Conservation (phyloP, 2,888 invertebrate species). For the Escarpia spicata region DNA sequence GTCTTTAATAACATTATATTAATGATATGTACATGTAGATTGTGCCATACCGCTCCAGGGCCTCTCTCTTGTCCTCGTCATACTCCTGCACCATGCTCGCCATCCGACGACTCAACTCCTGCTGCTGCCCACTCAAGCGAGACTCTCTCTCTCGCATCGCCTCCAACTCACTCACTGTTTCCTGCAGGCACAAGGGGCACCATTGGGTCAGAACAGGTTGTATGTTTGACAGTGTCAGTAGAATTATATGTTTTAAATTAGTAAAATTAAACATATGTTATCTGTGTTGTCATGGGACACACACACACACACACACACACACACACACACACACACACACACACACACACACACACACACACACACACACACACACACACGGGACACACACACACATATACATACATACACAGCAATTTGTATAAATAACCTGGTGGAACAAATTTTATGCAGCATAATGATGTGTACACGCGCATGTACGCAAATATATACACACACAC, state of each 20-base stretch:
- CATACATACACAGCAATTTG: too few relatives aligned
- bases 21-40: not conserved
- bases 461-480: too few relatives aligned
- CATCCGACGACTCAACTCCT: slow-evolving; percentile 57
- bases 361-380: not conserved
- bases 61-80: slow-evolving; percentile 56
- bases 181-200: slow-evolving; percentile 25
- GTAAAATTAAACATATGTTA: too few relatives aligned
- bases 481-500: too few relatives aligned
- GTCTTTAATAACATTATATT: too few relatives aligned
- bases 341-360: too few relatives aligned
- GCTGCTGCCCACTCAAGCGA: slow-evolving; percentile 53
- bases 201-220: not conserved
- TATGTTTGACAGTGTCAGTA: not conserved
- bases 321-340: too few relatives aligned
- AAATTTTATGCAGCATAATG: too few relatives aligned
- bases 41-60: slow-evolving; percentile 51
- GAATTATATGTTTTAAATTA: too few relatives aligned
- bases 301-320: too few relatives aligned
- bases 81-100: slow-evolving; percentile 57
- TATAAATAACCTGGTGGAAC: too few relatives aligned
- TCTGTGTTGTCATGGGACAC: too few relatives aligned
- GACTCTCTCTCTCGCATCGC: slow-evolving; percentile 56
- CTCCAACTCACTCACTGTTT: slow-evolving; percentile 50
- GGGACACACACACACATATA: not conserved